Evolutionary conservation across 2,888 invertebrate species (phyloP), one percentile per base, ranked within the genome.

Genomic region (Apodemia mormo): DNA sequence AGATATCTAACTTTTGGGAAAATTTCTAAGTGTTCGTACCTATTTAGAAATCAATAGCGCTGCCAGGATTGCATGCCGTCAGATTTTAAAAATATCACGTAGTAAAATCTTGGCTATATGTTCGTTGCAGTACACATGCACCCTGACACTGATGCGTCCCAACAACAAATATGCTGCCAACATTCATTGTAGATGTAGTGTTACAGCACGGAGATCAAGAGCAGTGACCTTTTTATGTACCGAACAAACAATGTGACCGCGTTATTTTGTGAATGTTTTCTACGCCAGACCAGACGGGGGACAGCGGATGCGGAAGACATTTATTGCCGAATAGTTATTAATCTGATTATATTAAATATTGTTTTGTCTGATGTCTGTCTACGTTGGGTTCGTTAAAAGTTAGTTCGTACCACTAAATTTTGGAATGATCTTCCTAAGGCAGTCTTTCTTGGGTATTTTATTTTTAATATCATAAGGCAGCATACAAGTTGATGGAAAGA

Each of bases 201-300:
- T 37, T 83, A 82, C 82, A 81, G 76, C 81, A 80, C 81, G 79
- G 76, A 78, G 78, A 77, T 76, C 77, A 79, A 81, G 84, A 81
- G 82, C 89, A 85, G 74, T 85, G 87, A 87, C 87, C 90, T 87
- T 81, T 87, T 87, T 84, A 89, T 85, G 85, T 85, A 83, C 85
- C 82, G 79, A 85, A 89, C 82, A 79, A 85, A 89, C 86, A 79
- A 84, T 80, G 84, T 86, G 86, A 85, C 87, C 89, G 88, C 81
- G 82, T 90, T 45, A 45, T 45, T 90, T 87, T 86, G 69, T 74
- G 70, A 71, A 70, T 71, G 77, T 83, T 80, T 77, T 29, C 56
- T 56, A 56, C 29, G 29, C 56, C 7, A 9, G 9, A 56, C 56
- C 56, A 56, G 58, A 58, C 56, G 30, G 58, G 58, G 30, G 58